Base-by-base conservation (phyloP, 2,888 invertebrate species). In the Drosophila dives region DNA sequence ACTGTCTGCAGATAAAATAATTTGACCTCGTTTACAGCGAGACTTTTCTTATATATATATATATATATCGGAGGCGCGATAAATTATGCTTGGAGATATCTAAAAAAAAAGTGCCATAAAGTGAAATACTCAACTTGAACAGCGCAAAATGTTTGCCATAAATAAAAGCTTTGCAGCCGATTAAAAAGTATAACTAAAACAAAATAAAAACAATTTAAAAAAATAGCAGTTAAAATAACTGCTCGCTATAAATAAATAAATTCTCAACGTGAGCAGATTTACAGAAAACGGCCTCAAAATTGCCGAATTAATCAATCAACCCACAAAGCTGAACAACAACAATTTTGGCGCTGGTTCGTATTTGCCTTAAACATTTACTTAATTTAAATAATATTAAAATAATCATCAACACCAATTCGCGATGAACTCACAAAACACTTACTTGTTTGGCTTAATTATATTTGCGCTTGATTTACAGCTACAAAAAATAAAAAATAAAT, bases 1-100 rank as follows among this genome's bases (percentile, higher is more conserved):
- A 58, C 56, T 63, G 86, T 88, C 86, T 89, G 75, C 72, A 85
- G 89, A 87, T 85, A 87, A 73, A 53, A 58, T 12, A 23, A 34
- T 83, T 86, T 91, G 91, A 92, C 91, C 92, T 91, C 91, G 91
- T 92, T 91, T 91, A 75, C 79, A 72, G 79, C 77, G 73, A 75
- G 76, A 69, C 70, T 55, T 29, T 56, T 55, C 45, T 63, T 40
- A 65, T 17, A 61, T 3, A 26, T 26, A 26, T 26, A 26, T 26
- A 26, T 26, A 29, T 29, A 45, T 58, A 55, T 53, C 29, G 33
- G 49, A 17, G 63, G 17, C 17, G 17, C 38, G 38, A 38, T 38
- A 38, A 36, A 38, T 63, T 45, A 55, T 56, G 45, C 8, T 23
- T 45, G 45, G 23, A 45, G 15, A 56, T 51, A 56, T 38, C 33